Evolutionary conservation across 2,888 invertebrate species (phyloP), one percentile per base, ranked within the genome.

Genomic region (Omphaloscelis lunosa): DNA sequence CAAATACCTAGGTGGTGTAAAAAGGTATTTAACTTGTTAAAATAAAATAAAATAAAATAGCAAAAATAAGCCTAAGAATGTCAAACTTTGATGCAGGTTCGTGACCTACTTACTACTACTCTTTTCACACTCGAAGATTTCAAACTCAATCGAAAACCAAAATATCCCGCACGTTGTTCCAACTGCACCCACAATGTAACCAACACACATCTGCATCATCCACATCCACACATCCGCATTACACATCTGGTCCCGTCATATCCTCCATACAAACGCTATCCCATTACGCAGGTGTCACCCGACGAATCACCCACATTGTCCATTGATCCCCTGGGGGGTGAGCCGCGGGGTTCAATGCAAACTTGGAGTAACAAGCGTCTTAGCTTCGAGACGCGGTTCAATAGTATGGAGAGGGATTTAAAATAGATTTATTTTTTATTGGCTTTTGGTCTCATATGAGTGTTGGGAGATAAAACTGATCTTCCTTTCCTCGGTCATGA

Each of bases 281-380:
- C 91, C 78, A 92, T 92, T 92, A 92, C 90, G 86, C 72, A 86
- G 90, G 92, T 90, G 93, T 91, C 90, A 88, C 86, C 77, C 86
- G 83, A 88, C 91, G 90, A 90, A 93, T 91, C 92, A 90, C 89
- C 92, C 89, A 88, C 87, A 92, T 93, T 93, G 93, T 92, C 92
- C 92, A 89, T 86, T 89, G 92, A 90, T 90, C 89, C 89, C 87
- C 88, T 86, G 51, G 88, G 86, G 72, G 86, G 87, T 86, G 84
- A 74, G 81, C 75, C 68, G 83, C 80, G 80, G 91, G 90, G 91
- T 93, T 93, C 91, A 94, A 95, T 94, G 94, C 95, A 95, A 95
- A 95, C 95, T 93, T 91, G 85, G 92, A 91, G 91, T 95, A 95
- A 95, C 95, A 95, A 95, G 95, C 95, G 91, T 92, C 94, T 94